Evolutionary conservation across 1,140 invertebrate genomes (phyloP), one percentile per base, ranked within the genome.

Genomic region (Drosophila setifemur): DNA sequence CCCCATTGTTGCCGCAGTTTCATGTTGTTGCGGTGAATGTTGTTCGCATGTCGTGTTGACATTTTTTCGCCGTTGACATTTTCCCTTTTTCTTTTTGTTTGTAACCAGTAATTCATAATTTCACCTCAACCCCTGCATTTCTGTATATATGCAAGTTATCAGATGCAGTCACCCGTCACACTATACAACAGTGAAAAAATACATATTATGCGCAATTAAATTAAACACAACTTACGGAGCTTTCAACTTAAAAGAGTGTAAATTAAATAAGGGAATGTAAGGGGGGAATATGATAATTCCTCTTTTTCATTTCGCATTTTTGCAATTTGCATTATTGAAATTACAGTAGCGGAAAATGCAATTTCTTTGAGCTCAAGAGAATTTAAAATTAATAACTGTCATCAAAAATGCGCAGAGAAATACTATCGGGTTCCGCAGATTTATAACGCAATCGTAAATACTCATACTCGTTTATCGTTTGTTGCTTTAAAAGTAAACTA

Each of bases 41-140:
- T 82, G 76, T 83, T 74, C n/a, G 79, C 79, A 85, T 79, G 78
- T 86, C 55, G 70, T 67, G 79, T 74, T 85, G 79, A 86, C 81
- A 83, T 83, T 82, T 81, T 79, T 79, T 47, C 66, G 53, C 57
- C 48, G 19, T 66, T 72, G 67, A 76, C 77, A 82, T 77, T 82
- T 70, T 73, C 35, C 45, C 25, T 73, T 69, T 52, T 26, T 43
- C 5, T 12, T 7, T 2, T 2, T 25, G 9, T 6, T 11, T 8
- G 2, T 11, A 5, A 26, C 12, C 66, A 42, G 66, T 63, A 74
- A 85, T 85, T 72, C 49, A 72, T 49, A 68, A n/a, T 52, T 58
- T 26, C 63, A 25, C 50, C 5, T 11, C 33, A 37, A 37, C 14
- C 33, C 33, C 33, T 16, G 33, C 4, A 25, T 14, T 42, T 53